These are phyloP conservation scores for Leptinotarsa haldemani DNA, from an alignment of 2,888 invertebrate genomes.

Conservation along the genomic window DNA sequence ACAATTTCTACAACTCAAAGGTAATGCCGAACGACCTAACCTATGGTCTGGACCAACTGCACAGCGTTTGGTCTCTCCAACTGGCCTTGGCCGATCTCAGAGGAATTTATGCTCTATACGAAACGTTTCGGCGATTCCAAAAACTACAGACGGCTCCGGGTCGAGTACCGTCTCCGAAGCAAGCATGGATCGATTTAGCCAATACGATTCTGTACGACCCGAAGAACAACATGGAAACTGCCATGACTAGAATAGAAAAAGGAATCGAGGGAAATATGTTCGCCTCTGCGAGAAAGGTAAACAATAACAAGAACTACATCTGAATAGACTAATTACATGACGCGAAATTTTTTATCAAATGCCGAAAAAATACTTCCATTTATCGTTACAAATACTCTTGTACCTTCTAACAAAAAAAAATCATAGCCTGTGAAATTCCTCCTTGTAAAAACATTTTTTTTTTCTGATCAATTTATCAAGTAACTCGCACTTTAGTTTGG, in stretches of 20 bases:
- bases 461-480: no score
- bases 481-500: no score
- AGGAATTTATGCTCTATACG: slow-evolving; percentile 75
- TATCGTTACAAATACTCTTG: no score
- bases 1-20: slow-evolving; percentile 34
- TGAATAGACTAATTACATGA: neutral
- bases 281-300: slow-evolving; percentile 75
- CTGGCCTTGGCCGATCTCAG: slow-evolving; percentile 72
- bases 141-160: slow-evolving; percentile 60
- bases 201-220: slow-evolving; percentile 75
- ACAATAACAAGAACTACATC: neutral
- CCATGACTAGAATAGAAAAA: slow-evolving; percentile 70
- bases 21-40: slow-evolving; percentile 50
- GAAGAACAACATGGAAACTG: slow-evolving; percentile 69
- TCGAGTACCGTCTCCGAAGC: slow-evolving; percentile 63
- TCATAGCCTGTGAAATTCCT: no score
- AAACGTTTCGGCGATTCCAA: slow-evolving; percentile 74
- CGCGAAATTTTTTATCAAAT: no score
- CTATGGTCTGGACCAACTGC: slow-evolving; percentile 53
- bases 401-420: no score
- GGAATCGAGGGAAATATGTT: slow-evolving; percentile 76
- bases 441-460: no score
- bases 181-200: slow-evolving; percentile 74
- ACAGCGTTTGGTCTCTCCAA: slow-evolving; percentile 74
- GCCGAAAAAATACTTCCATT: no score